Percentiles rank a stretch among this genome's conserved stretches.
Evolutionary conservation across 1,140 invertebrate species (phyloP).

Genomic region (Atopsyche davidsoni): DNA sequence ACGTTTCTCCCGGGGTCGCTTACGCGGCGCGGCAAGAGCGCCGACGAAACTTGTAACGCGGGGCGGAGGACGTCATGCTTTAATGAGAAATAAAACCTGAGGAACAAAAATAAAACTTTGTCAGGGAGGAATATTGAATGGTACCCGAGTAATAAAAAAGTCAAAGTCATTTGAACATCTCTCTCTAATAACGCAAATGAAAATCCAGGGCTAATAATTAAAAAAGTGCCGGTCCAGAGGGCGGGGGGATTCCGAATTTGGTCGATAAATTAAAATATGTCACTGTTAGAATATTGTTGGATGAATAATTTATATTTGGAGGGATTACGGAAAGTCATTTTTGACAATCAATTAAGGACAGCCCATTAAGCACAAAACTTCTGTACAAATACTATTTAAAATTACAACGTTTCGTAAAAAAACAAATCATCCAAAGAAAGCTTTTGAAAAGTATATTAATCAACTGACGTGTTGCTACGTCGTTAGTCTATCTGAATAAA

Average conservation of each 20-base stretch:
- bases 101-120: conserved; percentile 30
- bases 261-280: conserved; percentile 18
- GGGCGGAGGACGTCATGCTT: conserved; percentile 22
- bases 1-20: conserved; percentile 2
- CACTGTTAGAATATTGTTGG: no score
- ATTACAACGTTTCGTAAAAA: no score
- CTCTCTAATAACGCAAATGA: conserved; percentile 20
- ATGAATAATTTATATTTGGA: no score
- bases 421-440: no score
- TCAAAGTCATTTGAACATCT: conserved; percentile 26
- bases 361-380: no score
- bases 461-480: no score
- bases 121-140: conserved; percentile 24
- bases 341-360: no score
- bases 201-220: conserved; percentile 14
- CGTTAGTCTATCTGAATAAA: no score
- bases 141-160: conserved; percentile 17
- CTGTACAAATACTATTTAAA: no score
- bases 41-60: conserved; percentile 6
- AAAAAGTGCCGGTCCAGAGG: conserved; percentile 11
- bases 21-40: not conserved
- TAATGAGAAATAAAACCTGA: conserved; percentile 31
- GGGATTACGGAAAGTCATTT: no score
- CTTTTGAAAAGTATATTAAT: no score
- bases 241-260: conserved; percentile 13